Conservation (phyloP, 1,140 invertebrate species). For the Nilaparvata lugens region DNA sequence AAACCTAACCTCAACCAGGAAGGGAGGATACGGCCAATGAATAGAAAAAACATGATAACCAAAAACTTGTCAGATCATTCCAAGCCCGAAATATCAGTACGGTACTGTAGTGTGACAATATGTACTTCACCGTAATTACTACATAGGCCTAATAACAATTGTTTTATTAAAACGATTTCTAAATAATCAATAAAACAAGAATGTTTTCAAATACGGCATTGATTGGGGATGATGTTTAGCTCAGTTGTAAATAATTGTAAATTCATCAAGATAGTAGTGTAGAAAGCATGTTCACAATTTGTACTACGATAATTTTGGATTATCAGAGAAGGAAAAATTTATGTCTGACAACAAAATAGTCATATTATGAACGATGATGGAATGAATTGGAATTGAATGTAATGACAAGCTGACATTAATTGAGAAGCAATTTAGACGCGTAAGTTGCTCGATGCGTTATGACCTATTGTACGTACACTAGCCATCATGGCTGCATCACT, state of each 20-base stretch:
- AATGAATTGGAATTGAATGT: background rate
- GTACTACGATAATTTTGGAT: background rate
- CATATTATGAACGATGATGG: background rate
- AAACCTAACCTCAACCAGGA: too few relatives aligned
- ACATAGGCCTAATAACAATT: too few relatives aligned
- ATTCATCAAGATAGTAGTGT: background rate
- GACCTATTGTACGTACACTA: constrained; percentile 20
- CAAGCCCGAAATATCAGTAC: too few relatives aligned
- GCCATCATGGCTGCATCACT: constrained; percentile 27
- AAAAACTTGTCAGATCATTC: too few relatives aligned
- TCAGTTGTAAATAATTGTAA: background rate
- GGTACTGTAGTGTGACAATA: too few relatives aligned
- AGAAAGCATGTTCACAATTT: background rate
- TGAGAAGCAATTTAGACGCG: background rate
- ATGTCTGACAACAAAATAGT: background rate
- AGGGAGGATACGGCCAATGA: too few relatives aligned
- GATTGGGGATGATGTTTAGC: too few relatives aligned
- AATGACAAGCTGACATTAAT: background rate
- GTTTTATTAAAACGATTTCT: too few relatives aligned
- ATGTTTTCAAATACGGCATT: too few relatives aligned
- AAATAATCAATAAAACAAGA: too few relatives aligned
- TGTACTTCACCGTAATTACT: too few relatives aligned
- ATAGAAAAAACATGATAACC: too few relatives aligned
- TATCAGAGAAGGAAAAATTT: background rate
- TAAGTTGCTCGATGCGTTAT: constrained; percentile 9